A percentile compares a stretch with the other conserved stretches of the same genome.
Evolutionary conservation across 2,797 vertebrate genomes (phyloP).

Genomic region (Macropodus opercularis): DNA sequence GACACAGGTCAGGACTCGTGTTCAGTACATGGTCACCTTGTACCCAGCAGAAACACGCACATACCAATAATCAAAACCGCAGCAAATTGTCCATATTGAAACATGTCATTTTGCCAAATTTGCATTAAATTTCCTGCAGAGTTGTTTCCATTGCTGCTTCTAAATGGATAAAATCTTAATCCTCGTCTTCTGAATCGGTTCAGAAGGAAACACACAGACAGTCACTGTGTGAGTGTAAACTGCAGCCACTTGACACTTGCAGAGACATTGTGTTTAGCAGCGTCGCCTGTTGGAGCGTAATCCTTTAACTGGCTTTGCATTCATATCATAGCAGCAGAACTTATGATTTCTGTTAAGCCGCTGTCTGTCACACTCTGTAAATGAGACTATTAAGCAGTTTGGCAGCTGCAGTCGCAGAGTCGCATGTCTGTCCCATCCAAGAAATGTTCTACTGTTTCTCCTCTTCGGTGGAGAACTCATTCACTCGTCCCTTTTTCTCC

Average conservation of each 20-base stretch:
- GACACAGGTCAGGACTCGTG: conserved; percentile 30
- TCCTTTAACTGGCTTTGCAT: conserved; percentile 66
- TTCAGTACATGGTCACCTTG: conserved; percentile 47
- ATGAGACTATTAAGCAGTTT: conserved; percentile 39
- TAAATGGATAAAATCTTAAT: conserved; percentile 6
- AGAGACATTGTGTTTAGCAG: conserved; percentile 31
- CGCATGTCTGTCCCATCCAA: neutral
- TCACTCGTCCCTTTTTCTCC: neutral
- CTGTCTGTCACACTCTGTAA: conserved; percentile 40
- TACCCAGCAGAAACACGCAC: conserved; percentile 13
- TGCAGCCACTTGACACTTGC: conserved; percentile 29
- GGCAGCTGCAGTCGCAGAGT: conserved; percentile 5
- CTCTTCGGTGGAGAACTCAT: conserved; percentile 12
- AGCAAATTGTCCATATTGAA: too few species aligned
- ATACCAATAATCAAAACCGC: neutral
- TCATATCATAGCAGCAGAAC: conserved; percentile 50
- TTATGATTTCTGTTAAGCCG: conserved; percentile 51
- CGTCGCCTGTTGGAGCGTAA: conserved; percentile 50
- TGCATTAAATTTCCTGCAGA: neutral
- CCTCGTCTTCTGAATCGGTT: conserved; percentile 1
- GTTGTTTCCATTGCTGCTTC: conserved; percentile 1
- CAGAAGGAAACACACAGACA: neutral
- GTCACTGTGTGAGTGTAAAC: neutral
- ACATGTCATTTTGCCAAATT: too few species aligned
- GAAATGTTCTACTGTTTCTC: conserved; percentile 12